Evolutionary conservation across 1,140 invertebrate genomes (phyloP).

Genomic region (Euwallacea fornicatus): DNA sequence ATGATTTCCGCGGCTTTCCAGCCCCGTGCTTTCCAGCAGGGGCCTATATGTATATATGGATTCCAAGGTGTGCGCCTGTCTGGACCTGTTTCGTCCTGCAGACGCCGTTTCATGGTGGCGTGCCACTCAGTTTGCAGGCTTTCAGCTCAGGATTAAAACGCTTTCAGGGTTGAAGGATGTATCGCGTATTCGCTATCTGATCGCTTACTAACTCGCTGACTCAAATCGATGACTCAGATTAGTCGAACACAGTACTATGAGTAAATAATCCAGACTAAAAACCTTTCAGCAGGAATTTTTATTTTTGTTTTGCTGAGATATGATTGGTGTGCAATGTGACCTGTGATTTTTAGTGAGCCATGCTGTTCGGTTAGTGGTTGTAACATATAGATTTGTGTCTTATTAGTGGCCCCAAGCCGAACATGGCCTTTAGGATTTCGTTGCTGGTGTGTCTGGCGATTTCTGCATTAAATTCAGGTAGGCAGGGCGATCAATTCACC

Average conservation of each 20-base stretch:
- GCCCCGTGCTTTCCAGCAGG: conserved; percentile 5
- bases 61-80: conserved; percentile 33
- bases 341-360: conserved; percentile 21
- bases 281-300: too few relatives aligned
- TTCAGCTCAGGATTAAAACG: conserved; percentile 37
- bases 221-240: not conserved
- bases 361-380: conserved; percentile 19
- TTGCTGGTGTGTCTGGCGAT: conserved; percentile 16
- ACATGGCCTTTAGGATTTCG: conserved; percentile 25
- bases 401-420: not conserved
- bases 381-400: not conserved
- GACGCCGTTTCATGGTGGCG: conserved; percentile 37
- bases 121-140: conserved; percentile 43
- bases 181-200: conserved; percentile 34
- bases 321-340: conserved; percentile 19
- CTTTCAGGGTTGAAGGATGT: conserved; percentile 32
- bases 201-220: conserved; percentile 24
- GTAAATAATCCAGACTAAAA: too few relatives aligned
- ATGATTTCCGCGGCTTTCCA: conserved; percentile 20
- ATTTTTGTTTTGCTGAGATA: conserved; percentile 5
- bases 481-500: not conserved
- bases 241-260: not conserved
- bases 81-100: conserved; percentile 22
- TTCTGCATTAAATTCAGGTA: conserved; percentile 30
- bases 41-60: conserved; percentile 37